These are phyloP conservation scores for Calidris pygmaea DNA, from an alignment of 2,113 vertebrate species.

Conservation along the genomic window DNA sequence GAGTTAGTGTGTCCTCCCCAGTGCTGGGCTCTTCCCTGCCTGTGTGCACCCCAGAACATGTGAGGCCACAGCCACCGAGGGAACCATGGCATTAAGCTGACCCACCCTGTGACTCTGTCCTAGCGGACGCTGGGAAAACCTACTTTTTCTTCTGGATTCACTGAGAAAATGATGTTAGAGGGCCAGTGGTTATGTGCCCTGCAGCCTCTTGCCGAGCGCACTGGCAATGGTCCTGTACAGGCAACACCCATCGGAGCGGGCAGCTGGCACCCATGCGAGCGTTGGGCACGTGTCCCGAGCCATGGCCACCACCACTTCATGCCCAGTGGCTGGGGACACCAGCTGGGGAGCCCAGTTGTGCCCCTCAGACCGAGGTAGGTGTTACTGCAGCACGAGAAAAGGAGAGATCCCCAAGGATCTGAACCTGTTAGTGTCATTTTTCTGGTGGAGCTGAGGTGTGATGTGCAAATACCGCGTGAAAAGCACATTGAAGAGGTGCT, in stretches of 20 bases:
- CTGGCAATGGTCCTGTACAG: accelerated
- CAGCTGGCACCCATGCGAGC: accelerated
- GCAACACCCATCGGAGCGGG: accelerated
- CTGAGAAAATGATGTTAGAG: not conserved
- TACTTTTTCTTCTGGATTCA: not conserved
- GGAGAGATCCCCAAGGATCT: not conserved
- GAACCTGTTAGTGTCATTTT: not conserved
- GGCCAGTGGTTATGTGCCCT: accelerated
- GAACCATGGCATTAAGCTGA: not conserved
- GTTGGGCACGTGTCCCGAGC: accelerated
- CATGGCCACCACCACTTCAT: not conserved
- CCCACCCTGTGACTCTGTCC: not conserved
- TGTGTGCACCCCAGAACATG: accelerated
- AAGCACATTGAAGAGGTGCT: not conserved
- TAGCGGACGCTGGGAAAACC: not conserved
- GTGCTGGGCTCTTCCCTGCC: not conserved
- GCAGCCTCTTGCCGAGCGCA: accelerated
- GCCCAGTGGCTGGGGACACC: not conserved
- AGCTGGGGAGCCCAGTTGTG: not conserved
- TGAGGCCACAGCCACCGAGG: not conserved
- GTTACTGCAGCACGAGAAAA: not conserved
- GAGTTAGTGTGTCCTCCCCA: accelerated
- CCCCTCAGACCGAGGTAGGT: not conserved
- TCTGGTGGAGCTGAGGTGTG: not conserved
- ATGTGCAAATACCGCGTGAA: not conserved